These are phyloP conservation scores for Aplochiton taeniatus DNA, from an alignment of 2,797 vertebrate genomes.

Conservation along the genomic window DNA sequence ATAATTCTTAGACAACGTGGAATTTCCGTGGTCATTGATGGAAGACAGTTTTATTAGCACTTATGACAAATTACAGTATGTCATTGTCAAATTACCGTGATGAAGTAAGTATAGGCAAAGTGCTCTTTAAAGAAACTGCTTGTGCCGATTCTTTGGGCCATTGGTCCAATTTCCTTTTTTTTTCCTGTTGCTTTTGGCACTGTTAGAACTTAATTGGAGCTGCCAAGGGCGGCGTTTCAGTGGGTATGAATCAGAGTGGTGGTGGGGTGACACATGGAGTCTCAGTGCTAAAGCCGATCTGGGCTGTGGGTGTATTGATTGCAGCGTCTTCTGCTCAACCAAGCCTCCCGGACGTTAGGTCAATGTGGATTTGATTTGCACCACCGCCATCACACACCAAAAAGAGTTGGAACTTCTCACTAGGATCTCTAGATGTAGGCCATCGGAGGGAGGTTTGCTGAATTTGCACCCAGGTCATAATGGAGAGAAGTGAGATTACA, in stretches of 20 bases:
- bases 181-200: slow-evolving; percentile 40
- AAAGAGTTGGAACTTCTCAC: slow-evolving; percentile 35
- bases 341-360: slow-evolving; percentile 52
- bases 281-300: slow-evolving; percentile 46
- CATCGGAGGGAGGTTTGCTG: slow-evolving; percentile 13
- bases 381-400: slow-evolving; percentile 37
- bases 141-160: slow-evolving; percentile 23
- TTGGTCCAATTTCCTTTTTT: slow-evolving; percentile 25
- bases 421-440: slow-evolving; percentile 42
- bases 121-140: slow-evolving; percentile 18
- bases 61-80: slow-evolving; percentile 20
- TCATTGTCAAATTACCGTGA: slow-evolving; percentile 26
- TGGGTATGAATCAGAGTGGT: slow-evolving; percentile 56
- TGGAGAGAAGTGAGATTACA: slow-evolving; percentile 31
- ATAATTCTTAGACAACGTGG: slow-evolving; percentile 30
- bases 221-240: slow-evolving; percentile 55
- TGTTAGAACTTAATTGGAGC: slow-evolving; percentile 55
- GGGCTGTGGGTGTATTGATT: slow-evolving; percentile 54
- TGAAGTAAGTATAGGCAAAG: slow-evolving; percentile 26
- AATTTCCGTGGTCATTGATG: slow-evolving; percentile 33
- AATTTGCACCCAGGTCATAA: slow-evolving; percentile 46
- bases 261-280: slow-evolving; percentile 39
- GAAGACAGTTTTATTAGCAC: slow-evolving; percentile 34
- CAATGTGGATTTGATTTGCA: slow-evolving; percentile 69
- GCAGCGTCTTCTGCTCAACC: slow-evolving; percentile 40